These are phyloP conservation scores for Bombus huntii DNA, from an alignment of 1,140 invertebrate species.

Conservation along the genomic window DNA sequence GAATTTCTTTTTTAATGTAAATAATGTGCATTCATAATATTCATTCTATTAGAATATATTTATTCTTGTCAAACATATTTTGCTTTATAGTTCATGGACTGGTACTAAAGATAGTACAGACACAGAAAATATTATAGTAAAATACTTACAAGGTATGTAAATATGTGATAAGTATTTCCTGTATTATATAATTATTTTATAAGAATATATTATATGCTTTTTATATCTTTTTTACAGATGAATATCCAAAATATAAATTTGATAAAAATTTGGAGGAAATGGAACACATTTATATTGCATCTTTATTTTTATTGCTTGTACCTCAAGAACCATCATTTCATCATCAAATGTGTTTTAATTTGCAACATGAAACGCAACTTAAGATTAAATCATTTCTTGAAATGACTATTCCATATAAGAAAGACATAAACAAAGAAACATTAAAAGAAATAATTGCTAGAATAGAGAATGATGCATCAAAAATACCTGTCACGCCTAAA, in stretches of 20 bases:
- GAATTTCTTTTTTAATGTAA: not conserved
- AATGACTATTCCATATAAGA: constrained; percentile 72
- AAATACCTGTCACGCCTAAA: constrained; percentile 60
- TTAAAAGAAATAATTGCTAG: constrained; percentile 67
- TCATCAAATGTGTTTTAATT: constrained; percentile 74
- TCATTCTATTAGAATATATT: not conserved
- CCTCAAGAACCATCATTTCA: constrained; percentile 76
- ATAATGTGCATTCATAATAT: not conserved
- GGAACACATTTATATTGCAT: constrained; percentile 69
- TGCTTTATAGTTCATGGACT: constrained; percentile 46
- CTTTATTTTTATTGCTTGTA: constrained; percentile 73
- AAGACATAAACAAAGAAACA: constrained; percentile 71
- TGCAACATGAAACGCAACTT: constrained; percentile 75
- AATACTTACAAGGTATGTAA: constrained; percentile 31
- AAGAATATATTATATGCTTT: not conserved
- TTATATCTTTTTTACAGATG: constrained; percentile 58
- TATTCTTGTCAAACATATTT: constrained; percentile 10
- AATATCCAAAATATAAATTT: constrained; percentile 76
- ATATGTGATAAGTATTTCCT: constrained; percentile 1
- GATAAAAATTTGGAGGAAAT: constrained; percentile 35
- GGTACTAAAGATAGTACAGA: constrained; percentile 1
- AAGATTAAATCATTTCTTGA: constrained; percentile 80
- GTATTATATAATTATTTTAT: not conserved
- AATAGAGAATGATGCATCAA: constrained; percentile 42
- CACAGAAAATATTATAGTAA: constrained; percentile 32